A percentile compares a stretch with the other conserved stretches of the same genome.
Conservation (phyloP, 2,113 vertebrate genomes). For the Clarias batrachus region DNA sequence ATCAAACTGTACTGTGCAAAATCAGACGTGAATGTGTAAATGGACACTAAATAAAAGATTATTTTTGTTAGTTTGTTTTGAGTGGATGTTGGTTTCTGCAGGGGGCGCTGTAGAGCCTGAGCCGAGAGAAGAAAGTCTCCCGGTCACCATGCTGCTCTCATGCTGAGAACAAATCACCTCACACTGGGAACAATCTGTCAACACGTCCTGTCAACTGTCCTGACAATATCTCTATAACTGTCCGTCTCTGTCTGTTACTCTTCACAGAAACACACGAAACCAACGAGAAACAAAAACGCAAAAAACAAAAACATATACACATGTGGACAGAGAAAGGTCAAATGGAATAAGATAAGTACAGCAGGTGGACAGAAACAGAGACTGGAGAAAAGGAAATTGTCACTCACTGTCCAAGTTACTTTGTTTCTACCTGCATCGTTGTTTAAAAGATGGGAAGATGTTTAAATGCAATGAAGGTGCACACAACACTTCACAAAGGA, state of each 20-base stretch:
- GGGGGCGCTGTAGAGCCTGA: neutral
- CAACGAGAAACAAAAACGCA: neutral
- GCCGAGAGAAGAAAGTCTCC: neutral
- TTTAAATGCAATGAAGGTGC: too few species aligned
- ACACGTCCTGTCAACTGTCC: conserved; percentile 21
- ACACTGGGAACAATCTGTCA: conserved; percentile 30
- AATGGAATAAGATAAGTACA: neutral
- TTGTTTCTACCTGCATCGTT: too few species aligned
- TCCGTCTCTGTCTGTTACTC: neutral
- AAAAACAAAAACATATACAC: neutral
- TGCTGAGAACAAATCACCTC: conserved; percentile 33
- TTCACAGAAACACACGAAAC: neutral
- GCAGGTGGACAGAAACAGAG: neutral
- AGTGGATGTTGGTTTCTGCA: neutral
- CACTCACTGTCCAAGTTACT: too few species aligned
- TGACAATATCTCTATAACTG: neutral
- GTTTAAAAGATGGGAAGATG: too few species aligned
- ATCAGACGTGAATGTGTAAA: neutral
- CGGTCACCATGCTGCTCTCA: conserved; percentile 26
- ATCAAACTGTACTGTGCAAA: too few species aligned
- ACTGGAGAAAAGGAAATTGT: neutral
- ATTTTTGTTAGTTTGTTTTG: too few species aligned
- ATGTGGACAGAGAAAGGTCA: neutral
- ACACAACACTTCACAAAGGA: too few species aligned
- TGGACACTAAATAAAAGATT: neutral